Percentiles rank a stretch among this genome's conserved stretches.
Conservation (phyloP, 2,797 vertebrate genomes). For the Diplodus sargus region DNA sequence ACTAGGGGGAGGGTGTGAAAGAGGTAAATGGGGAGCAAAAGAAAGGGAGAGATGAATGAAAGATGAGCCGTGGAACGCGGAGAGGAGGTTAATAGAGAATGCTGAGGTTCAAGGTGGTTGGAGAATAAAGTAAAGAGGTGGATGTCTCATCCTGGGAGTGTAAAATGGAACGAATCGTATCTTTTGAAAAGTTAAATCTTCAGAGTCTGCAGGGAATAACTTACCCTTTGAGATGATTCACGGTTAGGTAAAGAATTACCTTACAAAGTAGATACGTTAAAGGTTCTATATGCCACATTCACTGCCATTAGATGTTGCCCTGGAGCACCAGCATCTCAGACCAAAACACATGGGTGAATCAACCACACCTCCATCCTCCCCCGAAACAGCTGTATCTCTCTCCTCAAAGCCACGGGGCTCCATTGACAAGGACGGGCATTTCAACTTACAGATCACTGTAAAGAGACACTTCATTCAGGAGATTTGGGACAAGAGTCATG, state of each 20-base stretch:
- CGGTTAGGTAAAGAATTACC: neutral
- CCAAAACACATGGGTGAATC: no score
- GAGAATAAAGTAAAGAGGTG: conserved; percentile 35
- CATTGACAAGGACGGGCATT: no score
- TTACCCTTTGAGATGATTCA: conserved; percentile 11
- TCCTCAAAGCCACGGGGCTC: no score
- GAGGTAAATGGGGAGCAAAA: conserved; percentile 43
- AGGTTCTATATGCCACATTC: neutral
- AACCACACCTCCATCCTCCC: no score
- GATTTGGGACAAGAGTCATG: no score
- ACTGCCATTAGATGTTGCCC: no score
- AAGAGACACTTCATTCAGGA: no score
- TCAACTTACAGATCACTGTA: no score
- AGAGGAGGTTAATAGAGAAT: conserved; percentile 48
- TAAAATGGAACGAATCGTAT: conserved; percentile 9
- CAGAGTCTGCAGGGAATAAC: neutral
- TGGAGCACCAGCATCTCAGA: no score
- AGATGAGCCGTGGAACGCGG: conserved; percentile 43
- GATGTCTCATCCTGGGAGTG: conserved; percentile 1
- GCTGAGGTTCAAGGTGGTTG: conserved; percentile 51
- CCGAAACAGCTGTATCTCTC: no score
- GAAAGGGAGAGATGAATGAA: conserved; percentile 52
- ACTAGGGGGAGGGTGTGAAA: conserved; percentile 27
- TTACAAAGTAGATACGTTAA: neutral
- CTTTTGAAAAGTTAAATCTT: conserved; percentile 35